Conservation (phyloP, 2,113 vertebrate species). For the Xerus inauris region DNA sequence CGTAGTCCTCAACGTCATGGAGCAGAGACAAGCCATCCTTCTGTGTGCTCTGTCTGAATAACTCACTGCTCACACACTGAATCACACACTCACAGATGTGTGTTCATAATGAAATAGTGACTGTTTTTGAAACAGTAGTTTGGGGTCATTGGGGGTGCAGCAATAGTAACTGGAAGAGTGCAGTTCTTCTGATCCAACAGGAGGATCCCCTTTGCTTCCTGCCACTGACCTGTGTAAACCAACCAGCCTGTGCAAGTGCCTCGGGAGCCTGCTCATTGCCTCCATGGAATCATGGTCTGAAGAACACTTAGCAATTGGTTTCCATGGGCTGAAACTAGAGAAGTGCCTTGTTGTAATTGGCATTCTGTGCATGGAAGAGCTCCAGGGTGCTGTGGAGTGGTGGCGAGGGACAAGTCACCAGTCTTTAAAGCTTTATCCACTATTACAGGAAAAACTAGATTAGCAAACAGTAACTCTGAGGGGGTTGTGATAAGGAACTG, state of each 20-base stretch:
- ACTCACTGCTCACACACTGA: too few species aligned
- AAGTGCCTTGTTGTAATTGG: neutral
- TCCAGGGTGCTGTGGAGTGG: neutral
- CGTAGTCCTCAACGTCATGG: neutral
- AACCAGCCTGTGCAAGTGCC: neutral
- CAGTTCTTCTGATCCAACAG: neutral
- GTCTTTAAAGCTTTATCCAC: neutral
- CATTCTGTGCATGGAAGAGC: neutral
- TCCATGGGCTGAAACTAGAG: neutral
- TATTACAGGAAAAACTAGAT: neutral
- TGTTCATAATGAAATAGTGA: neutral
- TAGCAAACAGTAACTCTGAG: neutral
- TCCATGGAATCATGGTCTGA: neutral
- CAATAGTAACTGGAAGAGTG: fast-evolving
- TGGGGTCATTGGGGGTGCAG: neutral
- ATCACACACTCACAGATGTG: neutral
- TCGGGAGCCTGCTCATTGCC: too few species aligned
- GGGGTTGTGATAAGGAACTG: neutral
- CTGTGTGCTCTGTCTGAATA: neutral
- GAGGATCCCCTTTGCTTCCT: neutral
- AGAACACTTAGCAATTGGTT: too few species aligned
- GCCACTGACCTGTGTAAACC: neutral
- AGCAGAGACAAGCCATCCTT: neutral
- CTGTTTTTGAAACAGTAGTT: neutral
- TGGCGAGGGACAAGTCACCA: neutral